These are phyloP conservation scores for Himalopsyche phryganea DNA, from an alignment of 1,140 invertebrate genomes.

Conservation along the genomic window DNA sequence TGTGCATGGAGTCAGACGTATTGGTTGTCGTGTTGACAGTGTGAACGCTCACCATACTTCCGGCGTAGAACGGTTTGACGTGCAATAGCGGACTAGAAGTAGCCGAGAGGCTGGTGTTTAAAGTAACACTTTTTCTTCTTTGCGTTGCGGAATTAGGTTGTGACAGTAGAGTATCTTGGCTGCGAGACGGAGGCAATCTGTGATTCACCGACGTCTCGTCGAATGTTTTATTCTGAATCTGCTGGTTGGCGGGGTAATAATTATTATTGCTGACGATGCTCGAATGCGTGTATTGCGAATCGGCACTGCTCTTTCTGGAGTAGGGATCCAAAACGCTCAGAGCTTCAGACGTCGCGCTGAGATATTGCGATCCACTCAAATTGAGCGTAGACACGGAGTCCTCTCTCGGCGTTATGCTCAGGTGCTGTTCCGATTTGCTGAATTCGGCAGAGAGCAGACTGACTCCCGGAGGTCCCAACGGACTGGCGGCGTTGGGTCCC, in stretches of 20 bases:
- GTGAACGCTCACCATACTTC: constrained; percentile 58
- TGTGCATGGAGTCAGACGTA: constrained; percentile 57
- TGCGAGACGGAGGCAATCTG: constrained; percentile 67
- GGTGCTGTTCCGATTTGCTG: constrained; percentile 79
- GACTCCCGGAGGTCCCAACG: constrained; percentile 49
- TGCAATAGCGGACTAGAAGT: constrained; percentile 65
- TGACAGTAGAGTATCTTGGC: constrained; percentile 68
- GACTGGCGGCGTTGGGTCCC: constrained; percentile 59
- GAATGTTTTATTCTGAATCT: constrained; percentile 37
- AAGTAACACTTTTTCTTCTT: constrained; percentile 51
- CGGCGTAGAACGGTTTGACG: constrained; percentile 57
- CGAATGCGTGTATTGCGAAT: constrained; percentile 53
- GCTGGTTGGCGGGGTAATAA: constrained; percentile 46
- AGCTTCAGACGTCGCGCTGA: constrained; percentile 43
- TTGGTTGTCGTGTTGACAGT: constrained; percentile 49
- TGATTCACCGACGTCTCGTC: constrained; percentile 32
- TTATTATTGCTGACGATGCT: constrained; percentile 52
- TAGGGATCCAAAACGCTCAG: constrained; percentile 45
- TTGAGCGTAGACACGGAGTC: constrained; percentile 49
- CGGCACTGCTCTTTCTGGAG: constrained; percentile 61
- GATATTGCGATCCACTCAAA: constrained; percentile 51
- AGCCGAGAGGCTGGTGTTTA: constrained; percentile 57
- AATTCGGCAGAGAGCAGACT: constrained; percentile 65
- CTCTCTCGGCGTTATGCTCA: constrained; percentile 55
- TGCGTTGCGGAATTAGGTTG: constrained; percentile 53